Evolutionary conservation across 2,888 invertebrate genomes (phyloP).

Genomic region (Ichneumoninae sp.): DNA sequence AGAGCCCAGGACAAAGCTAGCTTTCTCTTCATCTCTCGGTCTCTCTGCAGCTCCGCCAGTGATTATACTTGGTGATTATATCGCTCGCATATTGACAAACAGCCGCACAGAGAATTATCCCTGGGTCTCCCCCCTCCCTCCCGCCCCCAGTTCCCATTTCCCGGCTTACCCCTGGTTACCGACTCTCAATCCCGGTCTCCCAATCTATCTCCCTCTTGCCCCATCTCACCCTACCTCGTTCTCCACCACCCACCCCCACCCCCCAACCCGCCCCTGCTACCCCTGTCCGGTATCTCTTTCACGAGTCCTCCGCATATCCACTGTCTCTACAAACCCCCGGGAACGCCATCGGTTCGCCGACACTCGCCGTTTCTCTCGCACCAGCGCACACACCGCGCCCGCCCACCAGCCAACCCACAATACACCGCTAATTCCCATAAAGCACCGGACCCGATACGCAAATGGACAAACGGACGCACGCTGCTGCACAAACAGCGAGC

Average conservation of each 20-base stretch:
- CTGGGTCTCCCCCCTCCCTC: slow-evolving; percentile 45
- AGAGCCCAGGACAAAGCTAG: slow-evolving; percentile 60
- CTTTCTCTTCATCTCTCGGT: slow-evolving; percentile 57
- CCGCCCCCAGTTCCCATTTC: slow-evolving; percentile 26
- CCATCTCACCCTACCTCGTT: slow-evolving; percentile 18
- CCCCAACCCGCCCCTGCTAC: not conserved
- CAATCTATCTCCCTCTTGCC: slow-evolving; percentile 23
- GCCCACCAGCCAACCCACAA: slow-evolving; percentile 82
- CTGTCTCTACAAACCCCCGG: slow-evolving; percentile 25
- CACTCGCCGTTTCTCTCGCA: slow-evolving; percentile 76
- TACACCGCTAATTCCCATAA: slow-evolving; percentile 84
- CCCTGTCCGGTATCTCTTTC: slow-evolving; percentile 28
- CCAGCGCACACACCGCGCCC: slow-evolving; percentile 77
- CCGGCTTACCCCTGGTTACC: slow-evolving; percentile 41
- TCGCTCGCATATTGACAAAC: slow-evolving; percentile 83
- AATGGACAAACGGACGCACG: slow-evolving; percentile 82
- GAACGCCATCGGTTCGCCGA: slow-evolving; percentile 65
- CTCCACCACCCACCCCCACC: slow-evolving; percentile 31
- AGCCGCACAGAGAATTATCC: slow-evolving; percentile 78
- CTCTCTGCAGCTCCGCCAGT: slow-evolving; percentile 69
- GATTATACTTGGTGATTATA: slow-evolving; percentile 83
- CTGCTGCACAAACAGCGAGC: slow-evolving; percentile 72
- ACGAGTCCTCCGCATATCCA: slow-evolving; percentile 29
- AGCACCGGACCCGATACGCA: slow-evolving; percentile 81
- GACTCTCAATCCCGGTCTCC: slow-evolving; percentile 45